Base-by-base conservation (phyloP, 1,140 invertebrate genomes). In the Trichomalopsis sarcophagae region DNA sequence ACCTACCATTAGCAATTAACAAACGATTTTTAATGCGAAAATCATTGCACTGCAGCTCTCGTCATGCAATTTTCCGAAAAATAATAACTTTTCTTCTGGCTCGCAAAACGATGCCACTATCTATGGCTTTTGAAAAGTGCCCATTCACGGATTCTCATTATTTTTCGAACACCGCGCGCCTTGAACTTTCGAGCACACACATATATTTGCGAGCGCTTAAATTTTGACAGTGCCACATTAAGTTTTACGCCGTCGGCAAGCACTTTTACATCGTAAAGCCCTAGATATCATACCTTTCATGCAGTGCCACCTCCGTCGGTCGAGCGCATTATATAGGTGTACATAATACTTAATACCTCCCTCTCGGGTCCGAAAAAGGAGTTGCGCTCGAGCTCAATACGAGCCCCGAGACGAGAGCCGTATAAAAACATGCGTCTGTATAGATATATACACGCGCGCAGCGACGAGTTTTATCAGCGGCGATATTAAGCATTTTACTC, bases 301-400 rank as follows among this genome's bases (percentile, higher is more conserved):
- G 30, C 40, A 55, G 13, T 50, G n/a, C 36, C 14, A 11, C 14
- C 40, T 2, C 55, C 55, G n/a, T 40, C 62, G 17, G 50, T 40
- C 30, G 50, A 23, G 21, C 11, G 11, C 30, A 36, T 66, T 40
- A 80, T 68, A 17, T 62, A 66, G 40, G 30, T 66, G n/a, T 80
- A 80, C 77, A 68, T 80, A 80, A 80, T 68, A 68, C 77, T 80
- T 80, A 66, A 80, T 80, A 80, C 77, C 50, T 80, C 76, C 44
- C 76, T 78, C 23, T 55, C 23, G 44, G 47, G n/a, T 44, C 73
- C 36, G 21, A 75, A 40, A 75, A 44, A 75, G 68, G 55, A 62
- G 55, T 62, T 17, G 55, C 17, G 21, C 55, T n/a, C 50, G 13
- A 55, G 21, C 6, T 71, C 30, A 33, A 13, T 71, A 27, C 3